Evolutionary conservation across 1,140 invertebrate species (phyloP).

Genomic region (Nixonia krombeini): DNA sequence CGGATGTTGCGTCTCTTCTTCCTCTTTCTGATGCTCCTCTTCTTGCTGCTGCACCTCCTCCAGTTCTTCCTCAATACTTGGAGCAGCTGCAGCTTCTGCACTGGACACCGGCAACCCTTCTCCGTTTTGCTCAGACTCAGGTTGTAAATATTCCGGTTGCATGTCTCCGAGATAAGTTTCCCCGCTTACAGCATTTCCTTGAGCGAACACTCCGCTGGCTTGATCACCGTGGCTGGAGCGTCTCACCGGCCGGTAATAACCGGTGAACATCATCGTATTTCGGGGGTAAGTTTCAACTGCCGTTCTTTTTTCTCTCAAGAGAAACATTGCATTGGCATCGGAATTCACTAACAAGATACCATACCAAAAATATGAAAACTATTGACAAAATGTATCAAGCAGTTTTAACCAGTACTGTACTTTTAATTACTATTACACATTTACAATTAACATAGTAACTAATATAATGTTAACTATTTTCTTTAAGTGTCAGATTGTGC

Average conservation of each 20-base stretch:
- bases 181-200: constrained; percentile 62
- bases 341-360: constrained; percentile 39
- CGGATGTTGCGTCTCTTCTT: constrained; percentile 20
- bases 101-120: constrained; percentile 50
- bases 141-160: constrained; percentile 34
- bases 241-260: constrained; percentile 58
- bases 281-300: constrained; percentile 47
- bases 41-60: constrained; percentile 8
- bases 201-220: constrained; percentile 59
- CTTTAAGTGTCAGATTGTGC: no score
- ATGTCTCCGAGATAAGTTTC: constrained; percentile 52
- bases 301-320: constrained; percentile 50
- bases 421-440: neutral
- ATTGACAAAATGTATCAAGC: no score
- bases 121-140: constrained; percentile 50
- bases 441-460: neutral
- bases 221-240: constrained; percentile 36
- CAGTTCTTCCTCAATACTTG: constrained; percentile 21
- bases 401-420: no score
- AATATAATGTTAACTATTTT: no score
- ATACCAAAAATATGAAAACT: no score
- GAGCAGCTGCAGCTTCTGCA: constrained; percentile 56
- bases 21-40: constrained; percentile 6
- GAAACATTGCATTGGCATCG: constrained; percentile 41
- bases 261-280: constrained; percentile 64